Conservation (phyloP, 2,888 invertebrate species). For the Apodemia mormo region DNA sequence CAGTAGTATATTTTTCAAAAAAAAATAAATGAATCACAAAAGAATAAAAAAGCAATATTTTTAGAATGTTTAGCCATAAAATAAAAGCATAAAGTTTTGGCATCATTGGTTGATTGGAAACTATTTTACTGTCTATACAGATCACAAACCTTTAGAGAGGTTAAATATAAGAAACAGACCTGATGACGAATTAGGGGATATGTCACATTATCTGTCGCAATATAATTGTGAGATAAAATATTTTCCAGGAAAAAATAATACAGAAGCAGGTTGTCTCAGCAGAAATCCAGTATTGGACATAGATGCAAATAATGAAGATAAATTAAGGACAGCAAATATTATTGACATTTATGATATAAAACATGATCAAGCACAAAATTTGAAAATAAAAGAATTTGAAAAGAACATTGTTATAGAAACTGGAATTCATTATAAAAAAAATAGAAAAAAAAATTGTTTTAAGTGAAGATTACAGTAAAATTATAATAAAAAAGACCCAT, state of each 20-base stretch:
- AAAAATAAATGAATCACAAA: conserved; percentile 26
- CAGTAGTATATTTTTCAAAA: conserved; percentile 23
- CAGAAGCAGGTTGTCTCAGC: conserved; percentile 23
- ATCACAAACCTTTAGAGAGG: conserved; percentile 38
- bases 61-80: conserved; percentile 31
- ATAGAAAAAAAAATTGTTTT: conserved; percentile 33
- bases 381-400: conserved; percentile 29
- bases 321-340: conserved; percentile 23
- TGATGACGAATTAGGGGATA: conserved; percentile 41
- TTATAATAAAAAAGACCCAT: conserved; percentile 31
- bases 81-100: conserved; percentile 27
- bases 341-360: conserved; percentile 29
- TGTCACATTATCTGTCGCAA: conserved; percentile 31
- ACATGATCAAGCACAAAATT: conserved; percentile 33
- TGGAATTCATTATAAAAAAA: conserved; percentile 32
- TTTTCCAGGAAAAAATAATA: conserved; percentile 25
- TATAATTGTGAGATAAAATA: conserved; percentile 28
- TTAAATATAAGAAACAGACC: conserved; percentile 39
- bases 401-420: conserved; percentile 25
- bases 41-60: conserved; percentile 29
- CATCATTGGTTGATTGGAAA: conserved; percentile 31
- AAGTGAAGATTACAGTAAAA: conserved; percentile 32
- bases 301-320: conserved; percentile 23
- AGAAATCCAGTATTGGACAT: conserved; percentile 16
- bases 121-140: conserved; percentile 29